Evolutionary conservation across 2,113 vertebrate genomes (phyloP), one percentile per base, ranked within the genome.

Genomic region (Oreochromis spilurus): DNA sequence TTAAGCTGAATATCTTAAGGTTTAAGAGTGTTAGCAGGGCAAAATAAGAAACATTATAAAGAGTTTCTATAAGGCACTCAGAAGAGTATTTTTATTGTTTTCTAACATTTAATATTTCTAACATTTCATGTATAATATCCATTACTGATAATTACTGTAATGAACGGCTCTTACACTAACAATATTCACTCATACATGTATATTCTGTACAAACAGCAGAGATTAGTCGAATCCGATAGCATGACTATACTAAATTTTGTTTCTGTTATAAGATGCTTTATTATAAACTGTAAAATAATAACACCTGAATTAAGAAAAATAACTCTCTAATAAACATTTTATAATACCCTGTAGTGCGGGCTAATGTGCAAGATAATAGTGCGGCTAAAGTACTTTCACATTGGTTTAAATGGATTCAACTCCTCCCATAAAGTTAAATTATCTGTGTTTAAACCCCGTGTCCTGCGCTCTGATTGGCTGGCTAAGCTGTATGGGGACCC

Each of bases 381-480:
- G 9, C n/a, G 10, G 10, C n/a, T 55, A 31, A 24, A 81, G 21
- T 36, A 19, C 19, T 29, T 87, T 67, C 6, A 31, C 9, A 21
- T 58, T 54, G 2, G 16, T 83, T 88, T 57, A 75, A 60, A 62
- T 2, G 5, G 12, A 19, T 29, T 50, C 9, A 26, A 54, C 88
- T 67, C 72, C 84, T 62, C 81, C 67, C 26, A 53, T 60, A 21
- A 87, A 48, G 88, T 87, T 53, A 9, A 60, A 80, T 72, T 26
- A 12, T 34, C 53, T 80, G 40, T 8, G 83, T 92, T 91, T 88
- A 92, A 91, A 90, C 29, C 40, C 45, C 81, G 26, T 6, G 14
- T 87, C 5, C 77, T 83, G 57, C 26, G 13, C 75, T 87, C 89
- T 90, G 89, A 94, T 93, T 94, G 93, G 93, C 88, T 85, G 81